These are phyloP conservation scores for Aphidius colemani DNA, from an alignment of 2,888 invertebrate genomes.

Conservation along the genomic window DNA sequence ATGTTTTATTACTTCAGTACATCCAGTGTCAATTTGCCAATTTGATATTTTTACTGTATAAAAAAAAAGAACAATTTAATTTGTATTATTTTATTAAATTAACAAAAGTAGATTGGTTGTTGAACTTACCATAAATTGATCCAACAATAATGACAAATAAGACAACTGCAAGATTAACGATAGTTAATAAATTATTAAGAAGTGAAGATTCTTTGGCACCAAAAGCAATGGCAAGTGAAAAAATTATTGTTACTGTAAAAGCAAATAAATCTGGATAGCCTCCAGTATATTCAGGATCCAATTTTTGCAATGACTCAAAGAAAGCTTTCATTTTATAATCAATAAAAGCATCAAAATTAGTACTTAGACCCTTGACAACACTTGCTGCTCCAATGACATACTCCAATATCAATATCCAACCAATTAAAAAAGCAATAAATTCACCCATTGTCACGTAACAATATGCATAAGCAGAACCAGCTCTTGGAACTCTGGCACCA, in stretches of 20 bases:
- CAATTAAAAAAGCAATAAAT: conserved; percentile 87
- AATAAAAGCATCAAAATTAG: conserved; percentile 74
- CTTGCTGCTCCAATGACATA: conserved; percentile 87
- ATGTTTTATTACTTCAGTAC: conserved; percentile 30
- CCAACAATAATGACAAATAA: conserved; percentile 82
- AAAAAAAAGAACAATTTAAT: background rate
- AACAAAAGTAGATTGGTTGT: background rate
- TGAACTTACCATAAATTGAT: conserved; percentile 68
- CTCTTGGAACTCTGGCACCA: conserved; percentile 85
- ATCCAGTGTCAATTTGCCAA: conserved; percentile 47
- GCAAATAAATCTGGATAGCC: conserved; percentile 79
- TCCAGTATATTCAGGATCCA: conserved; percentile 70
- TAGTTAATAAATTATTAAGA: conserved; percentile 86
- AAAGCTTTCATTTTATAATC: conserved; percentile 70
- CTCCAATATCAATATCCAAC: conserved; percentile 91
- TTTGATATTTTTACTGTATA: conserved; percentile 44
- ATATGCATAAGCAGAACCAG: conserved; percentile 92
- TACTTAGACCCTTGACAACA: conserved; percentile 80
- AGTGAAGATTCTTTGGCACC: conserved; percentile 87
- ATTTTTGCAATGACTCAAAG: conserved; percentile 69
- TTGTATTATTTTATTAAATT: background rate
- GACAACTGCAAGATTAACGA: conserved; percentile 80
- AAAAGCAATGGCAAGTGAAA: conserved; percentile 74
- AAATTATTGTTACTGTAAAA: conserved; percentile 71
- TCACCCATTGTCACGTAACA: conserved; percentile 93